These are phyloP conservation scores for Mustela lutreola DNA, from an alignment of 2,113 vertebrate species.

Conservation along the genomic window DNA sequence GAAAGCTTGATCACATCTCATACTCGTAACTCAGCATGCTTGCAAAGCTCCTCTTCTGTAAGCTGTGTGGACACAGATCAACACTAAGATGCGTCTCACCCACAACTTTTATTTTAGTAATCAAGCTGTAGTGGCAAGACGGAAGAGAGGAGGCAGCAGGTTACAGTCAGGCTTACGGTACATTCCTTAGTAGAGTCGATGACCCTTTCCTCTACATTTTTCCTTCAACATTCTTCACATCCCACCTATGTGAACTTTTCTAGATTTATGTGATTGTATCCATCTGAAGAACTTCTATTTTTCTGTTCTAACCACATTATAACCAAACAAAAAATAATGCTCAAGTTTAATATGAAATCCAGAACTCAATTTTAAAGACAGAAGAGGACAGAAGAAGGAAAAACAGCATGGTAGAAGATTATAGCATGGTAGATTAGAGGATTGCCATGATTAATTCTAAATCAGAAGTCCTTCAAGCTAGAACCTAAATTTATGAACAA, in stretches of 20 bases:
- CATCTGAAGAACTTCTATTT: conserved; percentile 54
- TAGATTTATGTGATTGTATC: neutral
- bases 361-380: conserved; percentile 63
- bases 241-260: neutral
- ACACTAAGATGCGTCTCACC: neutral
- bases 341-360: conserved; percentile 43
- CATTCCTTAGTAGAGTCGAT: neutral
- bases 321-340: conserved; percentile 49
- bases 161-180: neutral
- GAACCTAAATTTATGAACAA: neutral
- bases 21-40: neutral
- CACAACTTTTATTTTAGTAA: neutral
- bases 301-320: neutral
- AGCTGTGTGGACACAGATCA: neutral
- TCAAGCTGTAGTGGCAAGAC: neutral
- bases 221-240: conserved; percentile 20
- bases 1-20: neutral
- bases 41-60: neutral
- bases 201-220: neutral
- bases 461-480: neutral
- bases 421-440: neutral
- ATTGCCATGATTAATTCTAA: neutral
- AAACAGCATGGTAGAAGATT: neutral
- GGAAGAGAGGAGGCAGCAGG: neutral
- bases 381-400: neutral